Conservation (phyloP, 2,888 invertebrate species). For the Cloeon dipterum region DNA sequence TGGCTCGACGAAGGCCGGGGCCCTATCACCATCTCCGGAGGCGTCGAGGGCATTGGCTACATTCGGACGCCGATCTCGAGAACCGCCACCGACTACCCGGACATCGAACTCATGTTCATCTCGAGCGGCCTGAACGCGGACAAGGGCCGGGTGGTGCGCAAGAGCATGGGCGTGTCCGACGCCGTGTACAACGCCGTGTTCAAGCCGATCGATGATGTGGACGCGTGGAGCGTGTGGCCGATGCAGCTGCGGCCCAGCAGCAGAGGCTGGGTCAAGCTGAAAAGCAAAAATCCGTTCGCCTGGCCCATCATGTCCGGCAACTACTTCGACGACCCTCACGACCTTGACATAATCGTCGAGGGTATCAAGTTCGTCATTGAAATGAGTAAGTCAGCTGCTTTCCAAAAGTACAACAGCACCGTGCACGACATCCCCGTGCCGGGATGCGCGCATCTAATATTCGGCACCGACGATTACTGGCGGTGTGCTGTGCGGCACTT, state of each 20-base stretch:
- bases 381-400: slow-evolving; percentile 31
- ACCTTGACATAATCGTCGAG: slow-evolving; percentile 45
- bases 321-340: slow-evolving; percentile 50
- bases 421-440: slow-evolving; percentile 39
- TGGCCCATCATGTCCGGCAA: slow-evolving; percentile 47
- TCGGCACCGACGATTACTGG: slow-evolving; percentile 45
- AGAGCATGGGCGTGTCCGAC: slow-evolving; percentile 33
- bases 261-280: slow-evolving; percentile 38
- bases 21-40: slow-evolving; percentile 27
- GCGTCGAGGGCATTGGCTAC: slow-evolving; percentile 32
- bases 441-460: slow-evolving; percentile 34
- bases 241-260: slow-evolving; percentile 41
- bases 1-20: slow-evolving; percentile 19
- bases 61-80: slow-evolving; percentile 32
- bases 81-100: slow-evolving; percentile 29
- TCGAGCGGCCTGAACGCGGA: slow-evolving; percentile 53
- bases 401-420: slow-evolving; percentile 33
- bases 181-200: slow-evolving; percentile 25
- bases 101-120: slow-evolving; percentile 42
- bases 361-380: slow-evolving; percentile 44
- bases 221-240: slow-evolving; percentile 27
- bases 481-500: slow-evolving; percentile 34
- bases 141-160: slow-evolving; percentile 36
- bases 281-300: slow-evolving; percentile 34
- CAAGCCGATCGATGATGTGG: slow-evolving; percentile 20